phyloP scores from a whole-genome alignment of 2,888 invertebrate genomes.

The Drosophila antonietae region DNA sequence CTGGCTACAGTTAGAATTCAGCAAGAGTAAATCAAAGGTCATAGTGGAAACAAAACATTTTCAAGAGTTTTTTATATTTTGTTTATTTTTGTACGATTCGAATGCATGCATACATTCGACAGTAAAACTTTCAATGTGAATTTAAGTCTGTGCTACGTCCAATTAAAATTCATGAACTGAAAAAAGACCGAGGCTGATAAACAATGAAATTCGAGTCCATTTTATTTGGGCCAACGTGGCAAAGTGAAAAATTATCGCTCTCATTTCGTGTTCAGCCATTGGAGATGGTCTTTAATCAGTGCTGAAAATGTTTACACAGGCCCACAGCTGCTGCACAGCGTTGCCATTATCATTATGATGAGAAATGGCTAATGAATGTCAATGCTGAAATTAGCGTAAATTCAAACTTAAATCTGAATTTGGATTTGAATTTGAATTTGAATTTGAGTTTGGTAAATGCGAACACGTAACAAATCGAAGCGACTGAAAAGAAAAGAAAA shows the following conservation, averaged over 20 bases:
- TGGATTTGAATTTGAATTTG: constrained; percentile 60
- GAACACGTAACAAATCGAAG: constrained; percentile 49
- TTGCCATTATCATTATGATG: constrained; percentile 15
- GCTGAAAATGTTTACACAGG: constrained; percentile 54
- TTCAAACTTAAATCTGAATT: constrained; percentile 47
- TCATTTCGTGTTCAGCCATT: constrained; percentile 36
- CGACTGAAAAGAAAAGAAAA: constrained; percentile 1
- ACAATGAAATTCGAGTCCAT: constrained; percentile 22
- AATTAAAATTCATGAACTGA: constrained; percentile 37
- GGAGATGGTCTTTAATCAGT: constrained; percentile 53
- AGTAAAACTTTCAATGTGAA: constrained; percentile 16
- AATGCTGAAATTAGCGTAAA: constrained; percentile 54
- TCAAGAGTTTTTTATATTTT: background rate
- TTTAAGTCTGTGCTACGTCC: constrained; percentile 12
- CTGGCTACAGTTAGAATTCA: background rate
- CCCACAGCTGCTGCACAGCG: constrained; percentile 15
- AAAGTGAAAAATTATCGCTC: constrained; percentile 43
- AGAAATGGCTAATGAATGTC: constrained; percentile 56
- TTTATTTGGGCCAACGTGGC: constrained; percentile 7
- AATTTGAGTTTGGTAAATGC: constrained; percentile 51
- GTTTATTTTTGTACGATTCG: background rate
- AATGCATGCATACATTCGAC: background rate
- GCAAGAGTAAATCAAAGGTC: constrained; percentile 23
- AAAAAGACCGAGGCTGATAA: constrained; percentile 17
- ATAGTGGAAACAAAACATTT: background rate